Conservation (phyloP, 2,113 vertebrate species). For the Emydura subglobosa region DNA sequence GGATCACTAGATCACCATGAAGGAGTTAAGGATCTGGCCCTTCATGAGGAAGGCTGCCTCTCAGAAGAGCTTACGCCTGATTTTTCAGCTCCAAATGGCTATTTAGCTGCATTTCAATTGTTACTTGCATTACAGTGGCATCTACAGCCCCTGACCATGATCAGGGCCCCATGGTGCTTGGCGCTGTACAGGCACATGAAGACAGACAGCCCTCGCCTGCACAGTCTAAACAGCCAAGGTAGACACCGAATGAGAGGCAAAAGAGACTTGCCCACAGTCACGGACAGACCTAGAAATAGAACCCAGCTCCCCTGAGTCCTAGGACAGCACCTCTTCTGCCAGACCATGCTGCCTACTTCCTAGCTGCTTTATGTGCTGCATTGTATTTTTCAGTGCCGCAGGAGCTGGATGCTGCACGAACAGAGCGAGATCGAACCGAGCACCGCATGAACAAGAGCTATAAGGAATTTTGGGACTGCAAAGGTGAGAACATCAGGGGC, state of each 20-base stretch:
- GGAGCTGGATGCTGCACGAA: background rate
- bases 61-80: background rate
- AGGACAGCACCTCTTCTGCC: background rate
- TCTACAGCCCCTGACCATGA: background rate
- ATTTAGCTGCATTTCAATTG: background rate
- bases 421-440: background rate
- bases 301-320: background rate
- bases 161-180: background rate
- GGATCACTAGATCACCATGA: background rate
- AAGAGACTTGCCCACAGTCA: background rate
- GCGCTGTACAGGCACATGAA: background rate
- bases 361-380: background rate
- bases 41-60: background rate
- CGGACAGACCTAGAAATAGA: background rate
- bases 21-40: background rate
- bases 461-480: background rate
- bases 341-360: background rate
- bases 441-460: background rate
- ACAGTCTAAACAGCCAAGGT: background rate
- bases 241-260: background rate
- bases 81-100: background rate
- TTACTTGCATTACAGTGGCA: background rate
- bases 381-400: background rate
- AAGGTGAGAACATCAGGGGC: background rate
- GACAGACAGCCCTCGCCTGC: background rate